These are phyloP conservation scores for Dromiciops gliroides DNA, from an alignment of 2,113 vertebrate genomes.

Conservation along the genomic window DNA sequence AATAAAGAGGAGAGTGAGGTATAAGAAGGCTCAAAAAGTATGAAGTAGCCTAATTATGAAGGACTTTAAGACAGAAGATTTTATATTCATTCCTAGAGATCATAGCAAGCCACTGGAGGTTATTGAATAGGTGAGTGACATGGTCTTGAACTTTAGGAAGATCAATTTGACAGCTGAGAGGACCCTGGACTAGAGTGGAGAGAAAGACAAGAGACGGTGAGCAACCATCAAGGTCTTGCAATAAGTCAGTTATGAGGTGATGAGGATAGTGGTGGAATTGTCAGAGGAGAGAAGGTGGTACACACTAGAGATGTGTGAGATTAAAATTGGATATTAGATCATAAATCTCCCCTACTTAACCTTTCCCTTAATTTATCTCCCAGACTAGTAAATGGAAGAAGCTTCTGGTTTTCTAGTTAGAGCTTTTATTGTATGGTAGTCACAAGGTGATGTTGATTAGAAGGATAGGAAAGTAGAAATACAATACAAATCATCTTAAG, in stretches of 20 bases:
- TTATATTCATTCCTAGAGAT: neutral
- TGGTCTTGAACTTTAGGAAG: neutral
- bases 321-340: too few relatives aligned
- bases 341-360: too few relatives aligned
- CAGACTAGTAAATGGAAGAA: too few relatives aligned
- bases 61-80: neutral
- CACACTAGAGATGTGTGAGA: neutral
- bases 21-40: neutral
- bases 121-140: neutral
- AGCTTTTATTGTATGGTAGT: too few relatives aligned
- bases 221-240: neutral
- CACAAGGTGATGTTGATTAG: too few relatives aligned
- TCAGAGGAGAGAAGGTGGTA: neutral
- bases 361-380: too few relatives aligned
- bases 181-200: neutral
- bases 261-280: neutral
- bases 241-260: neutral
- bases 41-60: neutral
- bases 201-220: neutral
- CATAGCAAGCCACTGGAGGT: neutral
- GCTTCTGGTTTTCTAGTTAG: too few relatives aligned
- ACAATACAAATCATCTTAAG: too few relatives aligned
- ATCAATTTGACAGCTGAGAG: neutral
- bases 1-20: neutral
- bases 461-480: too few relatives aligned